Evolutionary conservation across 2,888 invertebrate species (phyloP), one percentile per base, ranked within the genome.

Genomic region (Drosophila ochracea): DNA sequence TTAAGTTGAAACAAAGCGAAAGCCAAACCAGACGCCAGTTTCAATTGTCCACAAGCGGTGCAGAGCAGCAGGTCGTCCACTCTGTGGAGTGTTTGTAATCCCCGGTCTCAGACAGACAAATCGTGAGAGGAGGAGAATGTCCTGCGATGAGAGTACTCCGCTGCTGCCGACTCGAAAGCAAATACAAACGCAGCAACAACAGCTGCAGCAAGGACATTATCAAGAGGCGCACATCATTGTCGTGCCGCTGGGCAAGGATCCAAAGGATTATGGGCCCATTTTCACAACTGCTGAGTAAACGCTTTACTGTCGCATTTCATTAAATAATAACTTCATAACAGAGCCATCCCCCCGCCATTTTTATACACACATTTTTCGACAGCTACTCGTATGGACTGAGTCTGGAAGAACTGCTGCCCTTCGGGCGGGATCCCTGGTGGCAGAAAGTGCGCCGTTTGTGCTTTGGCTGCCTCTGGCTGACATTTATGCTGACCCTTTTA

Each of bases 391-490:
- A 91, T 62, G 88, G 91, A 3, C 86, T 95, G n/a, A 93, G 93
- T 11, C 82, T 93, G 37, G 94, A 95, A 68, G 95, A 95, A 85
- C 93, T 95, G 0, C 74, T 93, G 31, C 91, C 92, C n/a, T 93
- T 92, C 19, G 91, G 92, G 1, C 90, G 93, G 67, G 94, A 95
- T 76, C 91, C 93, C 0, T 93, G 94, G 82, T 95, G 95, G 95
- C 93, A 94, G 1, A 92, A 94, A 1, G 83, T 94, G 2, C 93
- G 94, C 0, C 92, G 93, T 66, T 91, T 93, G 68, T 87, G 94
- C 30, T 86, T 94, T 74, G 81, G 94, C 39, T 91, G 94, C 82
- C 94, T 95, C 92, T 95, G 95, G 94, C 91, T 94, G 1, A 83
- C 93, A 39, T 91, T 95, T 75, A 91, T 93, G 2, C 91, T 94